These are phyloP conservation scores for Pocillopora grandis DNA, from an alignment of 92 coral and sea anemone species.

Conservation along the genomic window DNA sequence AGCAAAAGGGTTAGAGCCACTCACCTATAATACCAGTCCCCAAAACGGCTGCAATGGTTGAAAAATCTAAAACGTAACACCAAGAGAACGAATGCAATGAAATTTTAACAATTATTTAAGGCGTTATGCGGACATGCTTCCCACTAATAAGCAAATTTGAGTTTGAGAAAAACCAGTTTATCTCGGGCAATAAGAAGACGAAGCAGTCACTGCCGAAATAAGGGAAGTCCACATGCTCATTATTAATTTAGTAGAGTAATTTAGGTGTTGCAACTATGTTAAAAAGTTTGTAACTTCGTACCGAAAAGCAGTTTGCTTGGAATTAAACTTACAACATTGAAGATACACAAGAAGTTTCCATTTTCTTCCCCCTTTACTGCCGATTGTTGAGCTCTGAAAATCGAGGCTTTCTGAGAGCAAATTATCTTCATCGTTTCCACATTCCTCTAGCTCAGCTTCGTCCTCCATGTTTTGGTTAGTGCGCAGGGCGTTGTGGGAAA, in stretches of 20 bases:
- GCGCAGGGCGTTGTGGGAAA: constrained; percentile 23
- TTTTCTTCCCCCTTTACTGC: background rate
- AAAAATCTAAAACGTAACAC: constrained; percentile 38
- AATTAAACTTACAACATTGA: constrained; percentile 26
- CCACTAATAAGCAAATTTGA: too few species aligned
- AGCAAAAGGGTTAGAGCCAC: background rate
- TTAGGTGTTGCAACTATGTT: background rate
- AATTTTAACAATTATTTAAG: too few species aligned
- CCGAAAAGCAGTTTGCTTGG: background rate
- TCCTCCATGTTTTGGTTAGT: constrained; percentile 15
- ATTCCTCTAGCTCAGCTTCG: constrained; percentile 12
- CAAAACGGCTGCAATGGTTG: constrained; percentile 47
- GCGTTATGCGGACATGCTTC: too few species aligned
- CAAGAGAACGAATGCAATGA: too few species aligned
- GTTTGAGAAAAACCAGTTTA: too few species aligned
- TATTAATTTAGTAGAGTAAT: background rate
- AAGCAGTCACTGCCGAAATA: background rate
- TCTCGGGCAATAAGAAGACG: background rate
- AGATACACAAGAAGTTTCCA: constrained; percentile 4
- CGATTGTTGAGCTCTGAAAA: background rate
- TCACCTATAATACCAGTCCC: constrained; percentile 51
- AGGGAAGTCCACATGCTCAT: background rate
- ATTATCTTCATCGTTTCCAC: background rate
- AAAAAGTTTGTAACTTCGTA: background rate
- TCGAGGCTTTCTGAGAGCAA: background rate